Evolutionary conservation across 2,113 vertebrate species (phyloP).

Genomic region (Andinoacara biseriatus): DNA sequence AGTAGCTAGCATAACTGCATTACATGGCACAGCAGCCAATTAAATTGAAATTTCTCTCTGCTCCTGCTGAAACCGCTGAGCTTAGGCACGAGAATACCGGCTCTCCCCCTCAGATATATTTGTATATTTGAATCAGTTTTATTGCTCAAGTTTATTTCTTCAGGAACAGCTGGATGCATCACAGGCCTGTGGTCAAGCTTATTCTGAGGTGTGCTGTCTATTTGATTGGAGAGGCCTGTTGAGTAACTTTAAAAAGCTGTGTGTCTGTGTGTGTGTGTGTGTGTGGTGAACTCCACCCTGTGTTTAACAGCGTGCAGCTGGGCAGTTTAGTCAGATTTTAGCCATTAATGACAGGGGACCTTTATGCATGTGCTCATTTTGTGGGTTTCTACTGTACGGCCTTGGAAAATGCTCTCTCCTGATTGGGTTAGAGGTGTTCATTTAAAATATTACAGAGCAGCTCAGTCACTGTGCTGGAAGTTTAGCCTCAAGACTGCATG

Average conservation of each 20-base stretch:
- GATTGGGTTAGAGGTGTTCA: not conserved
- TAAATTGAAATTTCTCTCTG: not conserved
- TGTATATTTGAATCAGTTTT: not conserved
- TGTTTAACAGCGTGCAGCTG: slow-evolving; percentile 24
- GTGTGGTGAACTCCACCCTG: slow-evolving; percentile 38
- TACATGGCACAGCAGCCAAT: not conserved
- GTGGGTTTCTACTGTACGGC: not conserved
- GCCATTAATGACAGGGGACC: slow-evolving; percentile 38
- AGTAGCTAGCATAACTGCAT: no score
- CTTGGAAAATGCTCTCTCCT: not conserved
- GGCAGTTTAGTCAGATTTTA: slow-evolving; percentile 1
- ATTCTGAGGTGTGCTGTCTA: not conserved
- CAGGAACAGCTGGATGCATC: not conserved
- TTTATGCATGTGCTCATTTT: slow-evolving; percentile 1
- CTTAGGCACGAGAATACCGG: not conserved
- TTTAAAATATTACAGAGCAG: not conserved
- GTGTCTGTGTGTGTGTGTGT: not conserved
- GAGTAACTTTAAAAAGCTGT: not conserved
- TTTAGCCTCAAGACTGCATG: not conserved
- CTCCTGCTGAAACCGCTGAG: not conserved
- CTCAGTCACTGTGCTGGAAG: not conserved
- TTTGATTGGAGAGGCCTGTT: not conserved
- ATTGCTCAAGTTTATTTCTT: not conserved
- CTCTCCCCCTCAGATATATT: fast-evolving
- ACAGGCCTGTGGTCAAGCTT: not conserved